Evolutionary conservation across 1,140 invertebrate species (phyloP).

Genomic region (Drosophila tropicalis): DNA sequence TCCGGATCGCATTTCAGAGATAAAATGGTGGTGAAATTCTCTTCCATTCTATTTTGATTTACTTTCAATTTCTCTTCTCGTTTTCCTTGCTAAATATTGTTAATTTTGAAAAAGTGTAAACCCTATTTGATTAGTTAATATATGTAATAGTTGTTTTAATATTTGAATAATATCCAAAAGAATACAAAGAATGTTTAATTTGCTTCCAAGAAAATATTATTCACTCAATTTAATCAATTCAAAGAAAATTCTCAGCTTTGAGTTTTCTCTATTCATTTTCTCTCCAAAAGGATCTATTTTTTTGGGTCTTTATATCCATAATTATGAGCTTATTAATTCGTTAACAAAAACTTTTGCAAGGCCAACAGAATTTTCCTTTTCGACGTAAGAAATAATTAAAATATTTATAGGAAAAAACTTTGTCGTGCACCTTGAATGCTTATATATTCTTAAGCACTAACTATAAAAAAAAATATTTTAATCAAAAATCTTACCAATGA

Average conservation of each 20-base stretch:
- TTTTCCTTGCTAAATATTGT: no score
- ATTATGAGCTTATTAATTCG: background rate
- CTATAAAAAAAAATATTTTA: slow-evolving; percentile 60
- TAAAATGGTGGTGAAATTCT: background rate
- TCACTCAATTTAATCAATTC: no score
- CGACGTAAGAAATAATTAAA: slow-evolving; percentile 64
- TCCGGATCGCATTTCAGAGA: no score
- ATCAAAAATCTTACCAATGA: slow-evolving; percentile 46
- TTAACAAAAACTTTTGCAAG: background rate
- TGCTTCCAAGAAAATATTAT: no score
- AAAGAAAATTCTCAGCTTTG: no score
- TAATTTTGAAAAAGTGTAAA: no score
- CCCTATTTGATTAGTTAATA: no score
- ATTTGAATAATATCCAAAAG: no score
- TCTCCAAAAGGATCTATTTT: no score
- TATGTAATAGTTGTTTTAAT: no score
- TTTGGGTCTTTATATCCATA: background rate
- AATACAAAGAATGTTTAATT: no score
- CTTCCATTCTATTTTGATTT: background rate
- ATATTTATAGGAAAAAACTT: slow-evolving; percentile 35
- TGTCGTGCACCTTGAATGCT: slow-evolving; percentile 26
- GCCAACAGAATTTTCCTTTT: slow-evolving; percentile 39
- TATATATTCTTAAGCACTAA: slow-evolving; percentile 13
- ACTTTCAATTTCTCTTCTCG: background rate
- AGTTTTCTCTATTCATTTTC: no score